Evolutionary conservation across 2,113 vertebrate species (phyloP), one percentile per base, ranked within the genome.

Genomic region (Ageneiosus marmoratus): DNA sequence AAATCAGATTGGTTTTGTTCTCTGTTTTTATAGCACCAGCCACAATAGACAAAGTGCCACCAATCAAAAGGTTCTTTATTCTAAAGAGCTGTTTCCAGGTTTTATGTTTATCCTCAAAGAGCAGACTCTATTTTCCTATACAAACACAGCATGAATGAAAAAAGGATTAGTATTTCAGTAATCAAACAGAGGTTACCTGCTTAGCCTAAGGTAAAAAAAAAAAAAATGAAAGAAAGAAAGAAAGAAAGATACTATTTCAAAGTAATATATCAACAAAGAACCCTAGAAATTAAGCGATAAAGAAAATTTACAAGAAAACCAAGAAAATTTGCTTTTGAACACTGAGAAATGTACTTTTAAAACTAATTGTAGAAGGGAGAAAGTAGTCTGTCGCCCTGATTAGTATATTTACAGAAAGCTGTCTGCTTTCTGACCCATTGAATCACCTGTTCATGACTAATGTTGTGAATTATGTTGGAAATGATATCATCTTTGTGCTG

Each of bases 91-190:
- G 24, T 72, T 72, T 70, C 24, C 27, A n/a, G 22, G 41, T 12
- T 48, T 72, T n/a, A 72, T 8, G 48, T 27, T 50, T 32, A 50
- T 74, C 8, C 44, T 29, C 18, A 15, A 81, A 32, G n/a, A 29
- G 34, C 32, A 55, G 32, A 29, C 20, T 70, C 13, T 55, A 20
- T 13, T 73, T 81, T 81, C 5, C 53, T 29, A 37, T 70, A 2
- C 29, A 69, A 37, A 67, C 60, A 41, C 32, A 51, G 62, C 63
- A 46, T 44, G 29, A 53, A 67, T 50, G 3, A 22, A 72, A 55
- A 70, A 56, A 44, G 51, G 67, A 81, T 55, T 67, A 41, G 62
- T 53, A 46, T 67, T 69, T 69, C 29, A 20, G 58, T 79, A 79
- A 79, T 79, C 77, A 79, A 78, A 63, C 34, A 62, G 10, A 27